Conservation (phyloP, 2,113 vertebrate species). For the Ochotona princeps region DNA sequence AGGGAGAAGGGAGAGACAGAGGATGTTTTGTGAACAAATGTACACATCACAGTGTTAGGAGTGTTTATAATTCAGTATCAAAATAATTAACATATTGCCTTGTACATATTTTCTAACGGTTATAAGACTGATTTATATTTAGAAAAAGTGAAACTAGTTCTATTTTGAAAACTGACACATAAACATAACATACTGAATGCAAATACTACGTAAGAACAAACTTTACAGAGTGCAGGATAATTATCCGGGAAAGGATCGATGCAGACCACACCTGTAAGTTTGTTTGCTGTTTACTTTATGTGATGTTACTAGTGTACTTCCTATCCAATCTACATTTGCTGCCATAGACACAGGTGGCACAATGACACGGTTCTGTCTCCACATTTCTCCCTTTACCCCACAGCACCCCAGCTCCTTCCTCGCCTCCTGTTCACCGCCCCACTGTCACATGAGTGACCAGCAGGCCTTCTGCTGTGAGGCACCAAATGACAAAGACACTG, state of each 20-base stretch:
- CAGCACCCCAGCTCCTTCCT: fast-evolving
- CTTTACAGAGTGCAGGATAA: neutral
- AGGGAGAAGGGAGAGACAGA: neutral
- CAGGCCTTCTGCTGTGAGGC: neutral
- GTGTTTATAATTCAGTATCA: neutral
- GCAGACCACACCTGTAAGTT: neutral
- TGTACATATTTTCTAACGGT: neutral
- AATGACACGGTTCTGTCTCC: neutral
- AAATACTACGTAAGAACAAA: neutral
- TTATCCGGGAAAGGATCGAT: neutral
- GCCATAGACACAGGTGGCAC: neutral
- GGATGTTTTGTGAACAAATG: neutral
- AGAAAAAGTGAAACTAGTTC: neutral
- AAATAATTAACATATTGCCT: neutral
- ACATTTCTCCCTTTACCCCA: neutral
- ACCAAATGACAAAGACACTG: neutral
- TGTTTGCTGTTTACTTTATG: neutral
- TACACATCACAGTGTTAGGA: neutral
- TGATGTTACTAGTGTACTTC: neutral
- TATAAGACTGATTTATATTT: neutral
- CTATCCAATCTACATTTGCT: neutral
- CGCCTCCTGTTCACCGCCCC: neutral
- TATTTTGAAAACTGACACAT: neutral
- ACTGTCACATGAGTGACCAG: neutral
- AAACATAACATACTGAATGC: neutral